Evolutionary conservation across 2,888 invertebrate genomes (phyloP).

Genomic region (Gisinianus flammeolus): DNA sequence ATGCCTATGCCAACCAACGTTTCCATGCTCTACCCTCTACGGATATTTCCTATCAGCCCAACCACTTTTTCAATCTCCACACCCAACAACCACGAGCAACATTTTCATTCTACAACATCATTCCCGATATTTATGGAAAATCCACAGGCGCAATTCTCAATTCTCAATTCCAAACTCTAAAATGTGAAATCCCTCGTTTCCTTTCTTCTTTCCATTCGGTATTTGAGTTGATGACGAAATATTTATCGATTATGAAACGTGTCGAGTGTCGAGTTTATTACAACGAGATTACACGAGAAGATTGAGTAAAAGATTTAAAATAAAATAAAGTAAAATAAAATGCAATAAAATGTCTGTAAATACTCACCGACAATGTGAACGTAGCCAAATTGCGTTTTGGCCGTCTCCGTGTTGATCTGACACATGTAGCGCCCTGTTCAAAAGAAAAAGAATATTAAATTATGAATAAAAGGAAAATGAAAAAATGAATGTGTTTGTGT

Average conservation of each 20-base stretch:
- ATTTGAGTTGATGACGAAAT: too few species aligned
- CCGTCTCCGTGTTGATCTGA: slow-evolving; percentile 90
- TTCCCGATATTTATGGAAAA: too few species aligned
- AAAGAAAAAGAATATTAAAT: neutral
- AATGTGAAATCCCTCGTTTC: too few species aligned
- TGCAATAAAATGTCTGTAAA: too few species aligned
- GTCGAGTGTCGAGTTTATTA: too few species aligned
- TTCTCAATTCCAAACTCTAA: too few species aligned
- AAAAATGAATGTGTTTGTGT: neutral
- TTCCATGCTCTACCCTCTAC: neutral
- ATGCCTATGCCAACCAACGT: neutral
- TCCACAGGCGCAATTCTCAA: neutral
- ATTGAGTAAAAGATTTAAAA: neutral
- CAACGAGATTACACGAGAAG: neutral
- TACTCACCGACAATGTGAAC: slow-evolving; percentile 88
- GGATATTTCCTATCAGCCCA: neutral
- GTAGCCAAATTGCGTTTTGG: slow-evolving; percentile 91
- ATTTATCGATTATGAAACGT: too few species aligned
- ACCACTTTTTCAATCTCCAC: neutral
- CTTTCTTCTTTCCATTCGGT: too few species aligned
- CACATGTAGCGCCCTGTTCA: slow-evolving; percentile 81
- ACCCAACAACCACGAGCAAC: neutral
- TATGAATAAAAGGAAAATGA: neutral
- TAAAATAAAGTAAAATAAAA: too few species aligned
- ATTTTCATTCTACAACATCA: too few species aligned